These are phyloP conservation scores for Coboldia fuscipes DNA, from an alignment of 1,140 invertebrate genomes.

Conservation along the genomic window DNA sequence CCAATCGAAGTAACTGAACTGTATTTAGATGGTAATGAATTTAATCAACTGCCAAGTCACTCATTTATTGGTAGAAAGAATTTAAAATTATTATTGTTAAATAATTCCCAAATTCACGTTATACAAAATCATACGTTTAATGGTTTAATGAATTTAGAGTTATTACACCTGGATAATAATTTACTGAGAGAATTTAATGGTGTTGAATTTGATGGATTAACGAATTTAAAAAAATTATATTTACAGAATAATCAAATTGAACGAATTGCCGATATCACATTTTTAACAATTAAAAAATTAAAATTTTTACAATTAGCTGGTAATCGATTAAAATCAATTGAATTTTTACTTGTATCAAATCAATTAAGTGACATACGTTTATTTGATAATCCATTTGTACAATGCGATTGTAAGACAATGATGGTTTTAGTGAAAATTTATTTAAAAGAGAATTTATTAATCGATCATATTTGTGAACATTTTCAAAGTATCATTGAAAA, in stretches of 20 bases:
- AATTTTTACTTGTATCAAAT: conserved; percentile 51
- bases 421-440: conserved; percentile 55
- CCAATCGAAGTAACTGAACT: conserved; percentile 84
- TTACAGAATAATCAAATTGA: conserved; percentile 63
- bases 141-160: conserved; percentile 57
- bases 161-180: conserved; percentile 66
- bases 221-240: conserved; percentile 59
- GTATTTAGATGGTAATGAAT: conserved; percentile 74
- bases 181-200: conserved; percentile 49
- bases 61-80: conserved; percentile 79
- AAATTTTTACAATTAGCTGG: conserved; percentile 50
- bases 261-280: conserved; percentile 55
- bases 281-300: conserved; percentile 44
- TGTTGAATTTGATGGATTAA: conserved; percentile 58
- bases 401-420: conserved; percentile 73
- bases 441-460: not conserved
- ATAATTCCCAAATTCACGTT: conserved; percentile 62
- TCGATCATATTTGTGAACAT: too few species aligned
- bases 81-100: conserved; percentile 60
- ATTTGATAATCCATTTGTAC: conserved; percentile 63
- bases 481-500: not conserved
- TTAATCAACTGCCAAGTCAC: conserved; percentile 54
- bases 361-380: conserved; percentile 44
- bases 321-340: conserved; percentile 49
- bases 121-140: conserved; percentile 82